phyloP scores from a whole-genome alignment of 1,140 invertebrate species.

The Aphidius ervi region DNA sequence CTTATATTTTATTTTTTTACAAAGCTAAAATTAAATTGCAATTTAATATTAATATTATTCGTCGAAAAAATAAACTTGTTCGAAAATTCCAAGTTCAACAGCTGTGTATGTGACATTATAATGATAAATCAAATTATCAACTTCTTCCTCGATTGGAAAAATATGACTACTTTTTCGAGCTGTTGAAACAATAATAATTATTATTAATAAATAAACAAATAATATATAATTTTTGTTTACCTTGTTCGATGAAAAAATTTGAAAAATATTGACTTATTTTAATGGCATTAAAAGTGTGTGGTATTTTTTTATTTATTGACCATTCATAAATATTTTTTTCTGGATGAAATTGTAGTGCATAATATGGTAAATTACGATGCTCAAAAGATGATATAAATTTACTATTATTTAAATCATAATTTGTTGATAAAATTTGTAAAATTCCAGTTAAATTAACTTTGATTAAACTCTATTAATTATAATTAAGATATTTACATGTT shows the following conservation, averaged over 20 bases:
- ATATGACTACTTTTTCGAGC: slow-evolving; percentile 59
- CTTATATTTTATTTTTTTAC: no score
- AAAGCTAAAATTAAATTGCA: no score
- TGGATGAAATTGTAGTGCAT: slow-evolving; percentile 85
- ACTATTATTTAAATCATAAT: slow-evolving; percentile 62
- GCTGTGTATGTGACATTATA: slow-evolving; percentile 59
- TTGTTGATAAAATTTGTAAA: slow-evolving; percentile 70
- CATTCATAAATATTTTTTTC: slow-evolving; percentile 87
- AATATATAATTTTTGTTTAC: slow-evolving; percentile 32
- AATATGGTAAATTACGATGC: slow-evolving; percentile 71
- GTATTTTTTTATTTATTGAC: slow-evolving; percentile 56
- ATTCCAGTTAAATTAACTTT: slow-evolving; percentile 55
- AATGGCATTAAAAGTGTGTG: slow-evolving; percentile 64
- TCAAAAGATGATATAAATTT: slow-evolving; percentile 69
- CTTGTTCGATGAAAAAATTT: slow-evolving; percentile 77
- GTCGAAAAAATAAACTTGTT: slow-evolving; percentile 39
- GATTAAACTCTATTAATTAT: slow-evolving; percentile 53
- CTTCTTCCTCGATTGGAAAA: slow-evolving; percentile 53
- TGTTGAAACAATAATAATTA: slow-evolving; percentile 26
- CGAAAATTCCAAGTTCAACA: slow-evolving; percentile 29
- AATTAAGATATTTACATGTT: neutral
- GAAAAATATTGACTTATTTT: slow-evolving; percentile 72
- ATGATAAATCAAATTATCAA: slow-evolving; percentile 62
- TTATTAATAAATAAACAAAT: neutral
- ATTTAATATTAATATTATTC: neutral